Percentiles rank a stretch among this genome's conserved stretches.
phyloP scores from a whole-genome alignment of 2,888 invertebrate genomes.

The Clanis bilineata region DNA sequence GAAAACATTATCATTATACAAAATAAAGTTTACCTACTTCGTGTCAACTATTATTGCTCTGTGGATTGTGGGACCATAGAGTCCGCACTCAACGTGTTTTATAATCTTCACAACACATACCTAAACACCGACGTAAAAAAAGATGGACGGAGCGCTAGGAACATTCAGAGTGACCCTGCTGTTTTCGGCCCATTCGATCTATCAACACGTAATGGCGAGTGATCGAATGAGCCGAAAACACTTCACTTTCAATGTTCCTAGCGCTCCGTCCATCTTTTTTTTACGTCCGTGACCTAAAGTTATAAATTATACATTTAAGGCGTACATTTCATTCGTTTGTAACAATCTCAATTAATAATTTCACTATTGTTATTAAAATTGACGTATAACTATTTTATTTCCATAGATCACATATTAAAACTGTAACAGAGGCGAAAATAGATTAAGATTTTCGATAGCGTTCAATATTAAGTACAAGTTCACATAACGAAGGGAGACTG shows the following conservation, averaged over 20 bases:
- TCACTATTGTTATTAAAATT: constrained; percentile 10
- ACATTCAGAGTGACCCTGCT: too few relatives aligned
- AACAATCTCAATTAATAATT: constrained; percentile 10
- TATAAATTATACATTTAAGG: constrained; percentile 16
- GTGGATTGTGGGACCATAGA: constrained; percentile 19
- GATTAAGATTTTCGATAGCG: background rate
- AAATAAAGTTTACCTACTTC: constrained; percentile 45
- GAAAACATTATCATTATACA: constrained; percentile 37
- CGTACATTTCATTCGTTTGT: constrained; percentile 17
- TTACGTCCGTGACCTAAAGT: too few relatives aligned
- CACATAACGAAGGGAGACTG: constrained; percentile 42
- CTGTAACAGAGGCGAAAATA: background rate
- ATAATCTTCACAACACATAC: constrained; percentile 19
- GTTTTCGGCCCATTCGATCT: too few relatives aligned
- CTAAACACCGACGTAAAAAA: too few relatives aligned
- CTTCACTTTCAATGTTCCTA: too few relatives aligned
- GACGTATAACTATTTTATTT: constrained; percentile 4
- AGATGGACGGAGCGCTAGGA: too few relatives aligned
- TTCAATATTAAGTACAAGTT: constrained; percentile 23
- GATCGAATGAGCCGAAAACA: too few relatives aligned
- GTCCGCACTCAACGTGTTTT: background rate
- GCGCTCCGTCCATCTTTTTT: too few relatives aligned
- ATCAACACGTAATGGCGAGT: too few relatives aligned
- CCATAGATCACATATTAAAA: constrained; percentile 1
- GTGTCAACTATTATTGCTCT: constrained; percentile 54